Evolutionary conservation across 2,113 vertebrate genomes (phyloP).

Genomic region (Sceloporus undulatus): DNA sequence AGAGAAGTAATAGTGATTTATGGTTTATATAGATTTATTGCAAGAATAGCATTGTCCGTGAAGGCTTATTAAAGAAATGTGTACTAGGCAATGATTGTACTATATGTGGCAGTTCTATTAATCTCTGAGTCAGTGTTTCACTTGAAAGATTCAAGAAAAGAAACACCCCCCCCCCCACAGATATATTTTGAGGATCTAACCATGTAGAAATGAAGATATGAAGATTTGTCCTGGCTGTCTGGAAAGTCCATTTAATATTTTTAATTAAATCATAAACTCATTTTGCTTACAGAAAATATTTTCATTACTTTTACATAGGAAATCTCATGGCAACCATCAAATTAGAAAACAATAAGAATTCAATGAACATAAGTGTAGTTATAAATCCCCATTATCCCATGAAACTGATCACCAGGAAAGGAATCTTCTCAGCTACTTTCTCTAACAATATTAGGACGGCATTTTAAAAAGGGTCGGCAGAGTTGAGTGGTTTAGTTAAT

Average conservation of each 20-base stretch:
- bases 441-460: background rate
- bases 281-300: background rate
- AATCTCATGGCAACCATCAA: background rate
- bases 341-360: slow-evolving; percentile 35
- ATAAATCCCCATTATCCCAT: background rate
- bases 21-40: background rate
- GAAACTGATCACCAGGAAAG: background rate
- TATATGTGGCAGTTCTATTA: background rate
- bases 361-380: background rate
- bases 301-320: slow-evolving; percentile 25
- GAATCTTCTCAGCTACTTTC: background rate
- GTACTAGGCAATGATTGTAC: background rate
- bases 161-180: slow-evolving; percentile 52
- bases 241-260: slow-evolving; percentile 27
- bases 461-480: background rate
- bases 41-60: slow-evolving; percentile 14
- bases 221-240: slow-evolving; percentile 33
- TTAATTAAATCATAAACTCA: slow-evolving; percentile 26
- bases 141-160: background rate
- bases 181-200: slow-evolving; percentile 67
- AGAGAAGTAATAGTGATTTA: background rate
- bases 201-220: slow-evolving; percentile 28
- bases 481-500: background rate
- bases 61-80: background rate
- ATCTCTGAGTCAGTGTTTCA: background rate